These are phyloP conservation scores for Circaetus cinerascens DNA, from an alignment of 2,113 vertebrate genomes.

Conservation along the genomic window DNA sequence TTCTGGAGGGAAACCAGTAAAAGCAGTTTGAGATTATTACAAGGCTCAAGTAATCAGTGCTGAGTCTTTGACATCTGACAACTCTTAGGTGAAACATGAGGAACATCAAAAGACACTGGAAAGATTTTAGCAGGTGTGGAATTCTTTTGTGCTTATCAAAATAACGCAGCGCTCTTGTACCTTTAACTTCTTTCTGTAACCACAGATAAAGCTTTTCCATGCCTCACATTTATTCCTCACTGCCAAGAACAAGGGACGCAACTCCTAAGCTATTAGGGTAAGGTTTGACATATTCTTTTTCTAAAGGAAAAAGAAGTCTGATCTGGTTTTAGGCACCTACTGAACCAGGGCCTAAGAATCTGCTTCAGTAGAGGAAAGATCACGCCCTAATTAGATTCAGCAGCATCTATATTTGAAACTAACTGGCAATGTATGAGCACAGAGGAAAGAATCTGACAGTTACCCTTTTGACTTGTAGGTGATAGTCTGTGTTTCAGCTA, in stretches of 20 bases:
- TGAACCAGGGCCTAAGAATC: neutral
- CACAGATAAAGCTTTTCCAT: neutral
- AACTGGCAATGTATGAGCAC: neutral
- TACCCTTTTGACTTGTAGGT: conserved; percentile 25
- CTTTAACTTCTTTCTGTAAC: neutral
- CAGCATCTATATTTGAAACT: conserved; percentile 9
- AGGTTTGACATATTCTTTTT: neutral
- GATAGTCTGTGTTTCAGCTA: neutral
- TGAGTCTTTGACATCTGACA: neutral
- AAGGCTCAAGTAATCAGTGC: neutral
- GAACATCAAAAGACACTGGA: neutral
- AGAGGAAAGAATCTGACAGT: neutral
- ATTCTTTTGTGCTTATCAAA: neutral
- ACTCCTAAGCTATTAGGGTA: neutral
- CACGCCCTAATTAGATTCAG: neutral
- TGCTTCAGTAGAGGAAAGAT: neutral
- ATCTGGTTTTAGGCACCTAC: neutral
- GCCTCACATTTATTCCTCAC: neutral
- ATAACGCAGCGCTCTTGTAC: neutral
- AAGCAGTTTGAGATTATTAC: neutral
- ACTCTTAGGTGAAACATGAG: neutral
- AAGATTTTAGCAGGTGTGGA: neutral
- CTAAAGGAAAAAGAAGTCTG: neutral
- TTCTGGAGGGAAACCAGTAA: neutral
- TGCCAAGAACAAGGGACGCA: neutral